Conservation (phyloP, 2,113 vertebrate genomes). For the Protobothrops flavoviridis region DNA sequence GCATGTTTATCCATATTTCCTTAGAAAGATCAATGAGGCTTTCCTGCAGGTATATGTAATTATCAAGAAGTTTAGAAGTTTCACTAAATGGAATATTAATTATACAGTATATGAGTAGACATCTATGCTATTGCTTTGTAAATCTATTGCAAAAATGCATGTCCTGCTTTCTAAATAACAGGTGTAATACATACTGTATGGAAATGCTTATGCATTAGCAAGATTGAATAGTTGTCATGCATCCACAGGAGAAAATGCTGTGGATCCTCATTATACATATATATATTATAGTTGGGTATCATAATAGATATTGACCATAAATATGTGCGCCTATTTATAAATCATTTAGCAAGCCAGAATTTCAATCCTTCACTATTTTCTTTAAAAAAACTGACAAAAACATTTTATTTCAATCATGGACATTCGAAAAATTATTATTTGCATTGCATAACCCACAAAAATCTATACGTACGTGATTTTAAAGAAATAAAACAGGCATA, state of each 20-base stretch:
- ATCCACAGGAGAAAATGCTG: background rate
- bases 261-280: background rate
- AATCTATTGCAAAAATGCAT: background rate
- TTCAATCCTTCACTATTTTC: slow-evolving; percentile 4
- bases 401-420: slow-evolving; percentile 23
- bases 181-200: background rate
- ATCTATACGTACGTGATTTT: background rate
- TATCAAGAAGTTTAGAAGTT: background rate
- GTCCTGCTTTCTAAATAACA: background rate
- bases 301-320: background rate
- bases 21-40: background rate
- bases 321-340: background rate
- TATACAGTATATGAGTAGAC: background rate
- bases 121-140: background rate
- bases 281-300: background rate
- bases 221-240: background rate
- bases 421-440: background rate
- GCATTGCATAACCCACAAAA: background rate
- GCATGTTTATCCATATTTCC: background rate
- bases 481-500: background rate
- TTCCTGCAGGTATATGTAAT: background rate
- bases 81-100: background rate
- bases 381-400: slow-evolving; percentile 11
- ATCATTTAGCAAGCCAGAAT: slow-evolving; percentile 10
- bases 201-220: background rate